Evolutionary conservation across 2,113 vertebrate species (phyloP), one percentile per base, ranked within the genome.

Genomic region (Microcebus tavaratra): DNA sequence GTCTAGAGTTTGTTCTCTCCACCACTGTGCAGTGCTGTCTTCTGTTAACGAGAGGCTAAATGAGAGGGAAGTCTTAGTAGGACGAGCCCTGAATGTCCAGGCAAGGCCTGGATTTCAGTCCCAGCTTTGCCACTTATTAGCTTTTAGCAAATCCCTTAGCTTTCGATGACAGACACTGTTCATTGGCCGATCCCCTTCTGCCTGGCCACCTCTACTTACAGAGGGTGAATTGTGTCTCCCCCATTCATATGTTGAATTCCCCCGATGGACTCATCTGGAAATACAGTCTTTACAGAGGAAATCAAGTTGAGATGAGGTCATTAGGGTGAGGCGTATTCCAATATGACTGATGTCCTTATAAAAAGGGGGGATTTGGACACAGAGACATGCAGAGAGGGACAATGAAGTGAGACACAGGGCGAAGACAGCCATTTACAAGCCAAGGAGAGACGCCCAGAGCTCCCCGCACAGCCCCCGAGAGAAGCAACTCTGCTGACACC

Each of bases 401-500:
- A 70, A 72, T 2, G 34, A 20, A 39, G 18, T 45, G 59, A 59
- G 50, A 27, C 8, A 13, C 2, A 9, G 25, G 8, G 25, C 53
- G 55, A 55, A 57, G 82, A 23, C 4, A 1, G 23, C 9, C 11
- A 4, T 25, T 29, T 17, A 27, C 0, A 12, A 14, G 27, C 39
- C 48, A n/a, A n/a, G 83, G 39, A 4, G 14, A 23, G 39, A 48
- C 23, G 6, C 57, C 57, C 31, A 20, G 14, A 55, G 11, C 27
- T 34, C 45, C 36, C 27, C 18, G 10, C n/a, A 5, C 6, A 34
- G 14, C 15, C 27, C n/a, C 20, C 1, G 53, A 2, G 68, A 34
- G 42, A 45, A 80, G 79, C 29, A 3, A 21, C 17, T 11, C 25
- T 31, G 0, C 2, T 0, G 34, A 1, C 34, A 34, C 21, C 9